Percentiles rank a stretch among this genome's conserved stretches.
Evolutionary conservation across 2,113 vertebrate genomes (phyloP).

Genomic region (Cynoglossus semilaevis): DNA sequence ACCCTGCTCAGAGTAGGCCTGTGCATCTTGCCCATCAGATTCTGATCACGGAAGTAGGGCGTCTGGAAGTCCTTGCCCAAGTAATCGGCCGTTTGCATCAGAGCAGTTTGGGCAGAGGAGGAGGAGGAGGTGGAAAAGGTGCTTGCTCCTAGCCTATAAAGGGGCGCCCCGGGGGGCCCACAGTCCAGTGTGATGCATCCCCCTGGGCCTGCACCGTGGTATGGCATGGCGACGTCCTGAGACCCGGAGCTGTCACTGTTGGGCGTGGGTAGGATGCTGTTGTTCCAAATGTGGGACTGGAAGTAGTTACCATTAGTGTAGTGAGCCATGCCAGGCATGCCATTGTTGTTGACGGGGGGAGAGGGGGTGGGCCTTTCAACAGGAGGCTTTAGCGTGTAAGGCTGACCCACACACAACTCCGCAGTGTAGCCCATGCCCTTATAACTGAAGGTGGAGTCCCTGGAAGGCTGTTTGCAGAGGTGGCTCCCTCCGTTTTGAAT

Average conservation of each 20-base stretch:
- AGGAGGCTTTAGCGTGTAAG: slow-evolving; percentile 89
- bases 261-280: slow-evolving; percentile 95
- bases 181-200: slow-evolving; percentile 87
- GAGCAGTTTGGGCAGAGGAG: slow-evolving; percentile 85
- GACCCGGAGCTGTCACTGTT: slow-evolving; percentile 99
- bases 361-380: slow-evolving; percentile 93
- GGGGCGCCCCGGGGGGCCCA: slow-evolving; percentile 79
- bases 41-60: slow-evolving; percentile 97
- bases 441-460: slow-evolving; percentile 83
- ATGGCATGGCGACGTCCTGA: slow-evolving; percentile 92
- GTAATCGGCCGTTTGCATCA: slow-evolving; percentile 98
- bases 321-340: slow-evolving; percentile 85
- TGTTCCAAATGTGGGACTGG: slow-evolving; percentile 89
- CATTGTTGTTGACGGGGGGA: slow-evolving; percentile 84
- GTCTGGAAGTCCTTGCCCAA: slow-evolving; percentile 95
- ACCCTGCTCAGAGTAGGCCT: slow-evolving; percentile 87
- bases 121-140: slow-evolving; percentile 60
- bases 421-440: slow-evolving; percentile 87
- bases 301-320: slow-evolving; percentile 96
- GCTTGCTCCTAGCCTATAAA: slow-evolving; percentile 87
- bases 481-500: slow-evolving; percentile 84
- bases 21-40: slow-evolving; percentile 95
- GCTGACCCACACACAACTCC: slow-evolving; percentile 93
- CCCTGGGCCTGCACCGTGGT: slow-evolving; percentile 85
- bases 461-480: slow-evolving; percentile 81